phyloP scores from a whole-genome alignment of 2,888 invertebrate genomes.

The Onchidella celtica region DNA sequence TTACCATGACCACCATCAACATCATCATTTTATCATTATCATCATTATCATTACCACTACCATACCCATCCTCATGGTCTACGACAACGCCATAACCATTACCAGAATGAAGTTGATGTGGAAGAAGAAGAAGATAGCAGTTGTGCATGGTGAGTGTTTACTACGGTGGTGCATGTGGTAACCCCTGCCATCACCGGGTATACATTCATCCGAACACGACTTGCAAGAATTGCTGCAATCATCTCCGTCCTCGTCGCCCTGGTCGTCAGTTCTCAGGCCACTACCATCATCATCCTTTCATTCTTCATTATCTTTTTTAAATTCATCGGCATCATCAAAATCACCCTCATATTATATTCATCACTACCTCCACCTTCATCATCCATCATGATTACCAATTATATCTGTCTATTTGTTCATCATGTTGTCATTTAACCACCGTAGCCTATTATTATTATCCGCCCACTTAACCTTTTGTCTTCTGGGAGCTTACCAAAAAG shows the following conservation, averaged over 20 bases:
- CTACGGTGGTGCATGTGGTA: slow-evolving; percentile 22
- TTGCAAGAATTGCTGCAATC: slow-evolving; percentile 18
- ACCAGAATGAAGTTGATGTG: too few relatives aligned
- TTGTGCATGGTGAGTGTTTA: slow-evolving; percentile 39
- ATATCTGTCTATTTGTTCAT: neutral
- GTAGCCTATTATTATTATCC: too few relatives aligned
- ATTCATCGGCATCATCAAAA: too few relatives aligned
- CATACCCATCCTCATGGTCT: too few relatives aligned
- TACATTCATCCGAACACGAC: slow-evolving; percentile 39
- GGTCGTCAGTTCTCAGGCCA: neutral
- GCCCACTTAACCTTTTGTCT: too few relatives aligned
- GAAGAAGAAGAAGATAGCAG: slow-evolving; percentile 18
- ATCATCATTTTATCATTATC: slow-evolving; percentile 8
- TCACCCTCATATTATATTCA: neutral
- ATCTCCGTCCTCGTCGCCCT: neutral
- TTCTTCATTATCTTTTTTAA: neutral
- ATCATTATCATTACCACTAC: neutral
- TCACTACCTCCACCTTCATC: neutral
- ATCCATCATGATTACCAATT: neutral
- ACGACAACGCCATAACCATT: too few relatives aligned
- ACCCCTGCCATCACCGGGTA: slow-evolving; percentile 39
- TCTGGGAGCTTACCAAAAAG: too few relatives aligned
- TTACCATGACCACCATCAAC: neutral
- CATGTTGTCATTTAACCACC: neutral
- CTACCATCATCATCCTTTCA: too few relatives aligned